phyloP scores from a whole-genome alignment of 2,113 vertebrate genomes.

The Leucoraja erinaceus region DNA sequence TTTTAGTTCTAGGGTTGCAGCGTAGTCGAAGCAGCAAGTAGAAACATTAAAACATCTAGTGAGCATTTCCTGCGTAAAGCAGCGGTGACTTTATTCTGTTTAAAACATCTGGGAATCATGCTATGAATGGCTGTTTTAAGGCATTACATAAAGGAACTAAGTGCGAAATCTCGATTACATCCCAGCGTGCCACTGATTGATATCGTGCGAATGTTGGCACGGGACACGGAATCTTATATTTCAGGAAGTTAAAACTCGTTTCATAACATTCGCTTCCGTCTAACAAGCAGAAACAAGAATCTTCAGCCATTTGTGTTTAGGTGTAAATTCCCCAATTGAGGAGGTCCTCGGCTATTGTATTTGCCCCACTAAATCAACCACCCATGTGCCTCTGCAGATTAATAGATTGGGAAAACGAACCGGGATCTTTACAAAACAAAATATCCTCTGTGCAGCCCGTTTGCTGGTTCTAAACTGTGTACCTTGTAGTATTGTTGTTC shows the following conservation, averaged over 20 bases:
- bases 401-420: slow-evolving; percentile 28
- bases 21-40: not conserved
- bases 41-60: not conserved
- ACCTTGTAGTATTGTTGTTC: slow-evolving; percentile 34
- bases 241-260: slow-evolving; percentile 33
- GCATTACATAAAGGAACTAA: slow-evolving; percentile 15
- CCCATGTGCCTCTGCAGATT: slow-evolving; percentile 21
- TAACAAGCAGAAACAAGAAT: slow-evolving; percentile 22
- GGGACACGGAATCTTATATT: not conserved
- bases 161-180: slow-evolving; percentile 18
- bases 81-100: not conserved
- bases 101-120: slow-evolving; percentile 1
- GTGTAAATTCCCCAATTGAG: slow-evolving; percentile 27
- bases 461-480: slow-evolving; percentile 32
- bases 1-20: not conserved
- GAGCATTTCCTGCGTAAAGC: not conserved
- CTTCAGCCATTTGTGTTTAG: slow-evolving; percentile 31
- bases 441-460: slow-evolving; percentile 1
- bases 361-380: slow-evolving; percentile 30
- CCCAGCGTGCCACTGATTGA: slow-evolving; percentile 33
- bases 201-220: slow-evolving; percentile 38
- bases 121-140: slow-evolving; percentile 22
- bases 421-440: slow-evolving; percentile 30
- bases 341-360: slow-evolving; percentile 25
- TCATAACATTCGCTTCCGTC: slow-evolving; percentile 32